Base-by-base conservation (phyloP, 2,888 invertebrate species). In the Drosophila subsilvestris region DNA sequence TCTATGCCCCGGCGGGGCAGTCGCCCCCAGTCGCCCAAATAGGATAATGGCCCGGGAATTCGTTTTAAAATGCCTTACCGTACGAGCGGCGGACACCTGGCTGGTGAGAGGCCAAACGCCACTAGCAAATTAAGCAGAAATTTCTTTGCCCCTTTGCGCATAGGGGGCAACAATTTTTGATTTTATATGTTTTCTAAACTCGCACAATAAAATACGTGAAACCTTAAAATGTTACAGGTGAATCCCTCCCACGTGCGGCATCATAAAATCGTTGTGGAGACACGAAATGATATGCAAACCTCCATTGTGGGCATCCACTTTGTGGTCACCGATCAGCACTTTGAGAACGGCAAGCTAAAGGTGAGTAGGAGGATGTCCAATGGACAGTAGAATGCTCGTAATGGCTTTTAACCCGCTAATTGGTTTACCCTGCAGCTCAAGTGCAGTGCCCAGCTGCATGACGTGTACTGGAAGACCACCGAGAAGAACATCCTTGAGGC, bases 401-500 rank as follows among this genome's bases (percentile, higher is more conserved):
- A 22, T 1, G 7, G n/a, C 5, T 1, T 27, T 22, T n/a, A 43
- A 12, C 17, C 22, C 20, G 14, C 22, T 47, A 17, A 0, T n/a
- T 43, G 14, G n/a, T 22, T 59, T 4, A 14, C 5, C 12, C 2
- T 58, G 37, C 66, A 94, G 92, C 92, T 95, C 47, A 93, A 95
- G 2, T 95, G 95, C 91, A 94, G 94, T 72, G 95, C 95, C 0
- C 94, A 94, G 70, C 93, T 95, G 80, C 94, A 94, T 88, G 93
- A 94, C 79, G 93, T 95, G 51, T 95, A 95, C 89, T 94, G 94
- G 93, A 93, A 94, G 89, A 95, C 94, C 84, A 94, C 94, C 8
- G 95, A 95, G 90, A 94, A 94, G 80, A 94, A 94, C 76, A 93
- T 95, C 42, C 94, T 95, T 85, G 93, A 94, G 83, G 94, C 94